A percentile compares a stretch with the other conserved stretches of the same genome.
phyloP scores from a whole-genome alignment of 2,888 invertebrate genomes.

The Aspidiotus rigidus region DNA sequence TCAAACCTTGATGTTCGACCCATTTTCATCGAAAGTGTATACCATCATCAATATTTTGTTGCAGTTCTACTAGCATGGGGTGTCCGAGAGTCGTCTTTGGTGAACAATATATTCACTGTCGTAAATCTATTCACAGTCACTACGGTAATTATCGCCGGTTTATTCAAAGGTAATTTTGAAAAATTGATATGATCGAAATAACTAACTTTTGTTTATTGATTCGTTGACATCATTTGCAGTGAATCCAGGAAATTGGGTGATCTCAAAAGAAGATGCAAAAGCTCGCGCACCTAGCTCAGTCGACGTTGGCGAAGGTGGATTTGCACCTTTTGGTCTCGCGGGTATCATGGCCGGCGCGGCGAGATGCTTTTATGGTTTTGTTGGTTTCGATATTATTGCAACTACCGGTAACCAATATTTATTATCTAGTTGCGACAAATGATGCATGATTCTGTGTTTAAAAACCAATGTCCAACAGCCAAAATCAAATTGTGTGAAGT shows the following conservation, averaged over 20 bases:
- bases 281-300: conserved; percentile 37
- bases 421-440: not conserved
- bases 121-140: conserved; percentile 74
- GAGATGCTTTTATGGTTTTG: conserved; percentile 68
- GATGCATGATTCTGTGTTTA: not conserved
- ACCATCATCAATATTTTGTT: conserved; percentile 25
- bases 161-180: conserved; percentile 50
- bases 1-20: not conserved
- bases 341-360: conserved; percentile 83
- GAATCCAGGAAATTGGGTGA: conserved; percentile 36
- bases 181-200: not conserved
- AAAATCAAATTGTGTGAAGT: not conserved
- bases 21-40: too few species aligned
- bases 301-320: conserved; percentile 70
- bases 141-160: conserved; percentile 73
- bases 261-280: conserved; percentile 29
- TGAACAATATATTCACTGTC: conserved; percentile 85
- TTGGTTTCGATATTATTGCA: conserved; percentile 89
- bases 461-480: not conserved
- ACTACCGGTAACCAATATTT: conserved; percentile 55
- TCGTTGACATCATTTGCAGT: conserved; percentile 5
- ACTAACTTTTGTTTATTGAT: not conserved
- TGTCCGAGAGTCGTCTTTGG: conserved; percentile 68
- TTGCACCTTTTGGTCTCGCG: conserved; percentile 80
- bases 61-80: conserved; percentile 56